These are phyloP conservation scores for Drosophila cyrtoloma DNA, from an alignment of 2,888 invertebrate genomes.

Conservation along the genomic window DNA sequence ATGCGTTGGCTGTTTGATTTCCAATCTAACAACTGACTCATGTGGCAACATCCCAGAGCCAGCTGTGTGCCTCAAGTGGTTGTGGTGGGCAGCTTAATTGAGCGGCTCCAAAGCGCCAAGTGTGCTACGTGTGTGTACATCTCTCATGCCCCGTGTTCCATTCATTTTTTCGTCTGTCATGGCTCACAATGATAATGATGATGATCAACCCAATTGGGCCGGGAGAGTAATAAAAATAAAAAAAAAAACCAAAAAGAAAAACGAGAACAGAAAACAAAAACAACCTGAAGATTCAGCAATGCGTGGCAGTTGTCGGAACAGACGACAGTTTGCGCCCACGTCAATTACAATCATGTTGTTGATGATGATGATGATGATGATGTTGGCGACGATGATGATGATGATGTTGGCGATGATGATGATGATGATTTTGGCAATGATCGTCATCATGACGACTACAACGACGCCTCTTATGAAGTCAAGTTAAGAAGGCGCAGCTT, in stretches of 20 bases:
- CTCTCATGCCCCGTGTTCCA: conserved; percentile 17
- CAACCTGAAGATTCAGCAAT: conserved; percentile 67
- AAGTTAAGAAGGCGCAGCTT: conserved; percentile 60
- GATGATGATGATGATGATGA: conserved; percentile 26
- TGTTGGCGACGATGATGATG: conserved; percentile 19
- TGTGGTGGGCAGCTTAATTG: conserved; percentile 79
- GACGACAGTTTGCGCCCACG: conserved; percentile 72
- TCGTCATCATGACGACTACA: not conserved
- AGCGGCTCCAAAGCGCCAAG: conserved; percentile 67
- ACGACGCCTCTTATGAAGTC: conserved; percentile 13
- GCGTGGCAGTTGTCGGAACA: conserved; percentile 64
- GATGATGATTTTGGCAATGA: not conserved
- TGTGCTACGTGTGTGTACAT: conserved; percentile 46
- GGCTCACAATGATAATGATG: conserved; percentile 52
- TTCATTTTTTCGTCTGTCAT: conserved; percentile 55
- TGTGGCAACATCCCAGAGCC: conserved; percentile 45
- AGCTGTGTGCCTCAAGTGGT: conserved; percentile 29
- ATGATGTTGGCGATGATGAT: not conserved
- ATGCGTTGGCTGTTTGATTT: conserved; percentile 68
- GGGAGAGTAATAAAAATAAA: conserved; percentile 24
- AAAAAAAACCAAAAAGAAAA: conserved; percentile 38
- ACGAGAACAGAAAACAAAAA: conserved; percentile 22
- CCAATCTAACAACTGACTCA: conserved; percentile 59
- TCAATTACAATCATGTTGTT: conserved; percentile 34
- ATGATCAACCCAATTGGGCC: conserved; percentile 57